Base-by-base conservation (phyloP, 1,140 invertebrate species). In the Rhopalosiphum padi region DNA sequence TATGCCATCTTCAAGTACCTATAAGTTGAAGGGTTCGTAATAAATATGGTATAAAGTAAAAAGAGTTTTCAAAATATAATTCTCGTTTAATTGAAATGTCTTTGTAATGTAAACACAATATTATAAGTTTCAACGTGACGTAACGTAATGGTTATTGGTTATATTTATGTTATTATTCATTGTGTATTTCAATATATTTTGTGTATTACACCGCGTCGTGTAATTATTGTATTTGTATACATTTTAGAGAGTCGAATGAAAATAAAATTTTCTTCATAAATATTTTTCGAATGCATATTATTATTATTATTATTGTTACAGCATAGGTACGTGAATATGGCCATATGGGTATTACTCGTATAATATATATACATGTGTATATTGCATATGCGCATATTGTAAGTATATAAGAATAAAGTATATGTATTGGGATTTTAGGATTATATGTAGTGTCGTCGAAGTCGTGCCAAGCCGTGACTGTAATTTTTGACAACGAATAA, bases 401-500 rank as follows among this genome's bases (percentile, higher is more conserved):
- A 83, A 35, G 82, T 83, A 23, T 11, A 83, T 23, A 37, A 83
- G 41, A 41, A 82, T 82, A 8, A 43, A 41, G 35, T 41, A 21
- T 41, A 51, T 9, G 43, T 51, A 2, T 53, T 25, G 87, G 48
- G 48, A 89, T 89, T 89, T 51, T 35, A 53, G 18, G 48, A 35
- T n/a, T 35, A 53, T 53, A 53, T 4, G 22, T 21, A n/a, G 30
- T 35, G 30, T 88, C 86, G 18, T 23, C 30, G 48, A 89, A 89
- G 8, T 25, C 87, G 35, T 25, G 87, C n/a, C n/a, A 53, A 87
- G 25, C 85, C 22, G 41, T 46, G 43, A 35, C 22, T 53, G 87
- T 53, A 53, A 89, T 89, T 89, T 89, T 89, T 37, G 87, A 37
- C 48, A 53, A 37, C 48, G 87, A 18, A 87, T 35, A 35, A n/a